A percentile compares a stretch with the other conserved stretches of the same genome.
Conservation (phyloP, 2,797 vertebrate genomes). For the Orientallactaga sibirica region DNA sequence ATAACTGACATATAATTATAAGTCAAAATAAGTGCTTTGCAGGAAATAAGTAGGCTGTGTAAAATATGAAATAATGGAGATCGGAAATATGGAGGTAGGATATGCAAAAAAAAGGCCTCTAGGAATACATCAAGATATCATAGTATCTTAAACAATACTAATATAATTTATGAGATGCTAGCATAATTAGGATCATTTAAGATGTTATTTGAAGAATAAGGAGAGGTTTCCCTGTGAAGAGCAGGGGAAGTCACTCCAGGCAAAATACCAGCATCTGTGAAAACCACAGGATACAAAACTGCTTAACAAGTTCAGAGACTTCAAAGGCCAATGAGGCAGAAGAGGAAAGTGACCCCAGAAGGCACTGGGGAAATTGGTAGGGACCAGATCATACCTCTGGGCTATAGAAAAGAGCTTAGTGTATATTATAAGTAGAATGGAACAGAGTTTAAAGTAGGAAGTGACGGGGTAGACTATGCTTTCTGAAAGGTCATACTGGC, state of each 20-base stretch:
- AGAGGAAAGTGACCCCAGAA: not conserved
- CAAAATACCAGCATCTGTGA: conserved; percentile 47
- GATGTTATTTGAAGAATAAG: conserved; percentile 49
- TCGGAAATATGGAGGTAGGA: not conserved
- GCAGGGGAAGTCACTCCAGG: not conserved
- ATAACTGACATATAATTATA: not conserved
- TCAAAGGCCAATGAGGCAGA: not conserved
- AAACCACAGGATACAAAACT: conserved; percentile 4
- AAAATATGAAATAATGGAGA: conserved; percentile 48
- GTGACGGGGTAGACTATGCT: not conserved
- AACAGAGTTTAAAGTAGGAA: conserved; percentile 31
- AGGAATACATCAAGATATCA: not conserved
- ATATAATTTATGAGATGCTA: not conserved
- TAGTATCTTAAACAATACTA: conserved; percentile 17
- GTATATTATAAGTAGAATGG: conserved; percentile 25
- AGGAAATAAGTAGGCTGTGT: conserved; percentile 10
- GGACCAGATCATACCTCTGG: not conserved
- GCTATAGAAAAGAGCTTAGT: not conserved
- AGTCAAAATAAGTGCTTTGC: conserved; percentile 33
- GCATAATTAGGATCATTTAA: conserved; percentile 36
- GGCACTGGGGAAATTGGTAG: not conserved
- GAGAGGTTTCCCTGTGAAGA: conserved; percentile 18
- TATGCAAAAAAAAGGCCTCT: not conserved
- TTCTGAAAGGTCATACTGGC: conserved; percentile 21
- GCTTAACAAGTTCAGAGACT: conserved; percentile 30